These are phyloP conservation scores for Eulacestoma nigropectus DNA, from an alignment of 2,113 vertebrate species.

Conservation along the genomic window DNA sequence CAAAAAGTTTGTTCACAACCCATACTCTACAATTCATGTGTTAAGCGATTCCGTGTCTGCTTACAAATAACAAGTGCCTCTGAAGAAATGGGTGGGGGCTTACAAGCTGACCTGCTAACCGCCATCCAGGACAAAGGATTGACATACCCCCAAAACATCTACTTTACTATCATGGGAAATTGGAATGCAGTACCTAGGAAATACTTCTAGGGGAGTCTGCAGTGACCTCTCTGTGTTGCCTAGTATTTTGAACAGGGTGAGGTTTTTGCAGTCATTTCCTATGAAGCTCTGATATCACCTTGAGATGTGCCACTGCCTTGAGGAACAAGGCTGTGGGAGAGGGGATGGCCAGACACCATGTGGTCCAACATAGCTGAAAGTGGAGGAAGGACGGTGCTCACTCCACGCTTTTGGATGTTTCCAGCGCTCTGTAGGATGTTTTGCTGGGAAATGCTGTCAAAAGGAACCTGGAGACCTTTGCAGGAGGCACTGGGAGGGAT, in stretches of 20 bases:
- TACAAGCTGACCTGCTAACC: neutral
- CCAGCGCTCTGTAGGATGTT: neutral
- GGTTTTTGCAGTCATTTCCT: neutral
- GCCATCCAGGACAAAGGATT: neutral
- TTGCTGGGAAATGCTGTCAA: neutral
- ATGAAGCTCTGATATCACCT: neutral
- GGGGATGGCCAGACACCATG: neutral
- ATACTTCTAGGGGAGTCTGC: neutral
- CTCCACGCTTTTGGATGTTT: neutral
- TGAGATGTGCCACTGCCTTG: neutral
- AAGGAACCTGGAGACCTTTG: neutral
- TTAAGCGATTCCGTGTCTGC: neutral
- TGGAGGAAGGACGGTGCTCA: too few relatives aligned
- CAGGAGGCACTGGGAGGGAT: neutral
- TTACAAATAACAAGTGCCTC: neutral
- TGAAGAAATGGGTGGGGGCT: neutral
- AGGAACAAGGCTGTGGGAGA: neutral
- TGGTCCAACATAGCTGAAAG: neutral
- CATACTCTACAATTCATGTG: neutral
- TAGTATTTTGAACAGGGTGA: neutral
- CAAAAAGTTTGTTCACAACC: neutral
- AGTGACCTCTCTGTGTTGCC: neutral
- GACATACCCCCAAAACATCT: neutral
- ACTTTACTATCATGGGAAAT: neutral
- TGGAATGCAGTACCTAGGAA: neutral